phyloP scores from a whole-genome alignment of 2,797 vertebrate genomes.

The Clangula hyemalis region DNA sequence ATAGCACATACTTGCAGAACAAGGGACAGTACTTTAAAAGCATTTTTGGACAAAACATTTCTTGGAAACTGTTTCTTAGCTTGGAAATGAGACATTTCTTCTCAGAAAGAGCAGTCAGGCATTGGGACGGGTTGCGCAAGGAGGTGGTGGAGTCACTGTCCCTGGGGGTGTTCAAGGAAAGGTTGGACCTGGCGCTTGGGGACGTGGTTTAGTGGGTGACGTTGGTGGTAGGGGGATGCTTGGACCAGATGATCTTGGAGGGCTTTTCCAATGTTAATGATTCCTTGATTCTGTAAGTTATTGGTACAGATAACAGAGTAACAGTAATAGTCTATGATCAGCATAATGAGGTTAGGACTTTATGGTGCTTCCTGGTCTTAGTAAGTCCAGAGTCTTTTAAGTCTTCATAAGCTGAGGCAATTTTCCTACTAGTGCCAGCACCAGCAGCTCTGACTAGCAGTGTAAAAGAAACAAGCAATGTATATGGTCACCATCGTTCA shows the following conservation, averaged over 20 bases:
- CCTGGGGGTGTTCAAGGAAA: too few relatives aligned
- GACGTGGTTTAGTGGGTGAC: too few relatives aligned
- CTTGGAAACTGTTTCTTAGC: too few relatives aligned
- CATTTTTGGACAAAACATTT: background rate
- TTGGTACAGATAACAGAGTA: background rate
- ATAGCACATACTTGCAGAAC: background rate
- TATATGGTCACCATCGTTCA: background rate
- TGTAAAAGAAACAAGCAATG: background rate
- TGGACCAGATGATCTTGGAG: too few relatives aligned
- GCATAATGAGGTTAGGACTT: fast-evolving
- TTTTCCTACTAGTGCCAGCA: background rate
- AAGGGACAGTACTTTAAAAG: background rate
- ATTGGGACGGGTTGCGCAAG: too few relatives aligned
- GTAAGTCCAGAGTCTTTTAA: background rate
- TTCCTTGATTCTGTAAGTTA: background rate
- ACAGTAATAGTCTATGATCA: background rate
- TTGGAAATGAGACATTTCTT: too few relatives aligned
- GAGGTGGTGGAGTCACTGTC: too few relatives aligned
- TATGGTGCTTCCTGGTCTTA: background rate
- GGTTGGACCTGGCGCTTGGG: too few relatives aligned
- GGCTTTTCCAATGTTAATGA: too few relatives aligned
- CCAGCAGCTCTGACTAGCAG: background rate
- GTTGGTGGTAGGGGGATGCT: too few relatives aligned
- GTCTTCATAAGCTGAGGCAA: background rate
- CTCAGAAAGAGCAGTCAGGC: too few relatives aligned